Evolutionary conservation across 64 coral and sea anemone species (phyloP), one percentile per base, ranked within the genome.

Genomic region (Catalaphyllia jardinei): DNA sequence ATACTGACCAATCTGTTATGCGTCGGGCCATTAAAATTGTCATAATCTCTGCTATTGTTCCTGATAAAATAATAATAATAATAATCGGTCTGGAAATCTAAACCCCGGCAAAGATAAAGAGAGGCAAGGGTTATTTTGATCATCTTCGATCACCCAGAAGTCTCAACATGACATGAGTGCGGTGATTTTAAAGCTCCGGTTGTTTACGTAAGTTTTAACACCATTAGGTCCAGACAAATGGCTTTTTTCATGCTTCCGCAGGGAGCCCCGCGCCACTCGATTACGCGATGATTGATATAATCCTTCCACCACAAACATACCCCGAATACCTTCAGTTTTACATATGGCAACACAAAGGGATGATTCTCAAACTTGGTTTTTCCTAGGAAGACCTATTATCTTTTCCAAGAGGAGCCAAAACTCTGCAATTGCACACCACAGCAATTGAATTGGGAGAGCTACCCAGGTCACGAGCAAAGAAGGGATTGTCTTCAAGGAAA

Each of bases 141-240:
- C 77, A 17, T n/a, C 52, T 60, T 52, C 60, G 52, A 79, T 79
- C 77, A 17, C 50, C 52, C 77, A 79, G n/a, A 79, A 79, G 52
- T 57, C 3, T 29, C 60, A 2, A 10, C n/a, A 79, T 8, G n/a
- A 60, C 17, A 15, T 57, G 27, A 28, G 25, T 29, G 52, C 46
- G 77, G 12, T 29, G 24, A 29, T 57, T 57, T 46, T 29, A 28
- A 14, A 63, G 57, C 38, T 81, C 77, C 77, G 50, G 51, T 75
- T 20, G 79, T 35, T 55, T 81, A 14, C 79, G 3, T 63, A 24
- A 27, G 19, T 60, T n/a, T 17, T 63, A 35, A 81, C 29, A 33
- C 29, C 77, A 78, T 78, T 79, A 79, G 52, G 27, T 12, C 8
- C 50, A 29, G 77, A 29, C 59, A 39, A 64, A 39, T 85, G 39